Percentiles rank a stretch among this genome's conserved stretches.
These are phyloP conservation scores for Orchestes rusci DNA, from an alignment of 2,888 invertebrate species.

Conservation along the genomic window DNA sequence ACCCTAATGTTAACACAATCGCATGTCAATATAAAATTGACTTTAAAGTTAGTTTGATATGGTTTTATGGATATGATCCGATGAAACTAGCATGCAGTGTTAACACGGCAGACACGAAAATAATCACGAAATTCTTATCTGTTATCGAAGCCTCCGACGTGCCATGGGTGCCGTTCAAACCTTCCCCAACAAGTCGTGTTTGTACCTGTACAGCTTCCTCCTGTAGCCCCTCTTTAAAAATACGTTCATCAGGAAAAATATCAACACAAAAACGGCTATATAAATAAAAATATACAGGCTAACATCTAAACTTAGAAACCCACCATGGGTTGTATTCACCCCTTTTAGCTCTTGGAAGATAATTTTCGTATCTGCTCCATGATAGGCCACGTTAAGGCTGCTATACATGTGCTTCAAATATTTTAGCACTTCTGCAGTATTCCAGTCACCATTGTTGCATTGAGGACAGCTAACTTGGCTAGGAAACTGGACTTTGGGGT, in stretches of 20 bases:
- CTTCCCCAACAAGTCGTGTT: slow-evolving; percentile 63
- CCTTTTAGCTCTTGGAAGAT: slow-evolving; percentile 35
- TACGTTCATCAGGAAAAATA: slow-evolving; percentile 55
- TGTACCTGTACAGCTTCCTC: slow-evolving; percentile 67
- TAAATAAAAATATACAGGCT: slow-evolving; percentile 41
- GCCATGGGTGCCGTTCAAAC: slow-evolving; percentile 44
- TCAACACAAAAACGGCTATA: slow-evolving; percentile 52
- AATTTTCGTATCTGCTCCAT: slow-evolving; percentile 40
- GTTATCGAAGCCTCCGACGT: slow-evolving; percentile 15
- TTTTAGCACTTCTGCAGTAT: slow-evolving; percentile 53
- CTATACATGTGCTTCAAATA: slow-evolving; percentile 55
- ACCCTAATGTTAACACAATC: slow-evolving; percentile 17
- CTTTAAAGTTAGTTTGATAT: neutral
- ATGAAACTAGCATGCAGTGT: neutral
- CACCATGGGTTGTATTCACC: slow-evolving; percentile 16
- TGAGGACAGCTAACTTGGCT: slow-evolving; percentile 55
- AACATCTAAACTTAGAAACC: slow-evolving; percentile 38
- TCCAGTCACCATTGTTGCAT: slow-evolving; percentile 57
- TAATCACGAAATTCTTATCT: slow-evolving; percentile 23
- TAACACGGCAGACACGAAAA: too few relatives aligned
- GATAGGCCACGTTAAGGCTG: slow-evolving; percentile 45
- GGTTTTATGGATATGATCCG: too few relatives aligned
- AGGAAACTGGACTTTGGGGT: slow-evolving; percentile 89
- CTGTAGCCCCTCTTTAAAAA: slow-evolving; percentile 67
- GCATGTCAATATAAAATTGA: slow-evolving; percentile 3